Percentiles rank a stretch among this genome's conserved stretches.
These are phyloP conservation scores for Pangasius larnaudii DNA, from an alignment of 2,797 vertebrate species.

Conservation along the genomic window DNA sequence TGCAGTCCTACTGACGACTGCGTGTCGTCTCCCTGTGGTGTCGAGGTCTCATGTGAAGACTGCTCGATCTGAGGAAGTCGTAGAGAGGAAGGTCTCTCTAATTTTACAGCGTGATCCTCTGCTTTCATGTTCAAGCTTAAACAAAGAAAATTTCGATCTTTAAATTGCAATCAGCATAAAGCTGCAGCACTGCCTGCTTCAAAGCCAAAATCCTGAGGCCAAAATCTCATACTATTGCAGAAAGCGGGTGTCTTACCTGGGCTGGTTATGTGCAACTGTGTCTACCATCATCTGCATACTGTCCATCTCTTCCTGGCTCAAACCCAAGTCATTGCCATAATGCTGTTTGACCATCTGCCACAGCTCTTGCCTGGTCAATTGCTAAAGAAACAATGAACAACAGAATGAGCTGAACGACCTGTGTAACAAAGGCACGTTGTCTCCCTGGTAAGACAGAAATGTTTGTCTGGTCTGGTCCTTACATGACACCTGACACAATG, in stretches of 20 bases:
- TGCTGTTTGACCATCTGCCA: slow-evolving; percentile 92
- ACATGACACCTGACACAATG: slow-evolving; percentile 5
- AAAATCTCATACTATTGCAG: not conserved
- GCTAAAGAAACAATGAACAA: slow-evolving; percentile 61
- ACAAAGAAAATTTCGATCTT: not conserved
- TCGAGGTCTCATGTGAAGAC: slow-evolving; percentile 66
- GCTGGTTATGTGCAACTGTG: slow-evolving; percentile 73
- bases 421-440: not conserved
- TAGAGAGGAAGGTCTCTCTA: slow-evolving; percentile 66
- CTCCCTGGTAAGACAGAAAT: not conserved
- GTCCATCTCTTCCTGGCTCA: slow-evolving; percentile 93
- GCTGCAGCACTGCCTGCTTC: not conserved
- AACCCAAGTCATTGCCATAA: slow-evolving; percentile 91
- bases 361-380: slow-evolving; percentile 82
- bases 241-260: slow-evolving; percentile 75
- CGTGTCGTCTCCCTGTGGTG: slow-evolving; percentile 69
- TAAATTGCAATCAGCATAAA: not conserved
- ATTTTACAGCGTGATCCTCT: slow-evolving; percentile 64
- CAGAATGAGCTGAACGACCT: slow-evolving; percentile 6
- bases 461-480: not conserved
- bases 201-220: not conserved
- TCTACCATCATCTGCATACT: slow-evolving; percentile 78
- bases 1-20: slow-evolving; percentile 60
- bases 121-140: slow-evolving; percentile 66
- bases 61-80: slow-evolving; percentile 67